Conservation (phyloP, 2,113 vertebrate species). For the Halichoerus grypus region DNA sequence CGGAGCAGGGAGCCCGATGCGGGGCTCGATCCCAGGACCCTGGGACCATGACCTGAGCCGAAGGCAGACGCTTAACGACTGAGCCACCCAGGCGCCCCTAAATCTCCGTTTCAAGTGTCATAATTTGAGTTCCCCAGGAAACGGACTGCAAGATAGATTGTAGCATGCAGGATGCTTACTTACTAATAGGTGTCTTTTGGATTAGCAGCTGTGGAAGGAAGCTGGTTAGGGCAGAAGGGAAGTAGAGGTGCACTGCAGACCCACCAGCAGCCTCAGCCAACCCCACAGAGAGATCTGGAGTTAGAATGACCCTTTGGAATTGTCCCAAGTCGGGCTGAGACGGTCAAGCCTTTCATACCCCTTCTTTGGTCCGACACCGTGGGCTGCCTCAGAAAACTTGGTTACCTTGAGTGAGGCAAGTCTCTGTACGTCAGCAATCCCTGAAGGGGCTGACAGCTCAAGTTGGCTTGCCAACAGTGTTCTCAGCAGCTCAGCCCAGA, state of each 20-base stretch:
- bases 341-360: background rate
- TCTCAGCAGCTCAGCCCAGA: background rate
- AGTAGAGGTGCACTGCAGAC: background rate
- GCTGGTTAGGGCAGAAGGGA: background rate
- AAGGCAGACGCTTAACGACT: too few species aligned
- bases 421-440: background rate
- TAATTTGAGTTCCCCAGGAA: constrained; percentile 31
- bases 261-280: background rate
- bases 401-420: background rate
- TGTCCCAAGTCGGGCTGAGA: background rate
- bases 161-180: background rate
- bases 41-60: too few species aligned
- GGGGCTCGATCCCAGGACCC: too few species aligned
- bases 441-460: constrained; percentile 3
- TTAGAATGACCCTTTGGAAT: background rate
- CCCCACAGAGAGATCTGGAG: background rate
- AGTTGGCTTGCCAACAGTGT: background rate
- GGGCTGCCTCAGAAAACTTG: background rate
- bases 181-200: background rate
- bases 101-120: background rate
- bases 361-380: background rate
- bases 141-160: background rate
- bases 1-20: too few species aligned
- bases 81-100: too few species aligned
- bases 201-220: constrained; percentile 41